Evolutionary conservation across 2,888 invertebrate species (phyloP), one percentile per base, ranked within the genome.

Genomic region (Monopis laevigella): DNA sequence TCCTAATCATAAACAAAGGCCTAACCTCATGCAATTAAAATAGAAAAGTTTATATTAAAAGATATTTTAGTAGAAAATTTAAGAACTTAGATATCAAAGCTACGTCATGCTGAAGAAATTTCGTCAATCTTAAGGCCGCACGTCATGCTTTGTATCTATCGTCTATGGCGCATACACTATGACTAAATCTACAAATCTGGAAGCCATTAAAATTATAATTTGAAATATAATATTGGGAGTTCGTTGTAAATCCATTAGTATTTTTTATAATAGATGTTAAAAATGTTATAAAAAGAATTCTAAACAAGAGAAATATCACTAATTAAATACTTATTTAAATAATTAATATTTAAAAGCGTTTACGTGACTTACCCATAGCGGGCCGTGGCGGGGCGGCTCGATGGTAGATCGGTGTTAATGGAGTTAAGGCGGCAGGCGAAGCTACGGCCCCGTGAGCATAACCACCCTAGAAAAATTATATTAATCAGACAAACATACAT

Each of bases 401-500:
- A 54, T 58, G 55, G 55, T 62, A 57, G 45, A 51, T 59, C 54
- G 62, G 70, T 56, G 71, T 69, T 66, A 78, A 75, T 59, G 82
- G 82, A 70, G 85, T 82, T 59, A 83, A 80, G 63, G 83, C 82
- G 68, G 82, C 63, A 62, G 73, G 48, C 59, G 53, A 49, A 57
- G 52, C 48, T 68, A 57, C 48, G 60, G 51, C 49, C 66, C 51
- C 54, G 48, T 53, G 44, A 43, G 54, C 54, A 44, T 56, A 59
- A 46, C 49, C 56, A 41, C 56, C 54, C 58, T 59, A n/a, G 42
- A 17, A 41, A 41, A n/a, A 21, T 19, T 5, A 5, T 24, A 24
- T 6, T 24, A 24, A 24, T 24, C 24, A 10, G 24, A 24, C 10
- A 24, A 10, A 24, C 10, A 24, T 24, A 7, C 24, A 24, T 7